Evolutionary conservation across 2,113 vertebrate species (phyloP), one percentile per base, ranked within the genome.

Genomic region (Dendropsophus ebraccatus): DNA sequence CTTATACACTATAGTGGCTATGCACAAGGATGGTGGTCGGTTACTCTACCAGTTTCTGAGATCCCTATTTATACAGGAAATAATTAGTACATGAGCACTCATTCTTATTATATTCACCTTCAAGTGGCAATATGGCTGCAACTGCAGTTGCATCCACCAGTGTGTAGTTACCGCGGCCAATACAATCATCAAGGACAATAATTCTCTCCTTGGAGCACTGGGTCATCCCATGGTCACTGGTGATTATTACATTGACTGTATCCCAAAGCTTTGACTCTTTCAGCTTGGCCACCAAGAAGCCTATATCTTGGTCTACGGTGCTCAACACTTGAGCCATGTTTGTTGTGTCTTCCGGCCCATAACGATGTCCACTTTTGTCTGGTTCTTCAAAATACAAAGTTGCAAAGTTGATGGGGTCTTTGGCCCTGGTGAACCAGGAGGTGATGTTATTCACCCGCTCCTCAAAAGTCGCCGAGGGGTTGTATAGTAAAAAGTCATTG

Each of bases 221-320:
- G 10, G 94, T 87, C 97, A 99, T 99, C n/a, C 98, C 98, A 16
- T 99, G 98, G 89, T 99, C 98, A 17, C 98, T 99, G 49, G 97
- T 98, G 83, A 99, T 91, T 1, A 99, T 90, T 25, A 99, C 54
- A 72, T 99, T 99, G 28, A 98, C 32, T 23, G 69, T 91, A 21
- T 96, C 96, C 97, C 96, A 99, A 54, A 99, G 87, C 9, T 94
- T 95, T 0, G 79, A 82, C 0, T 79, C 65, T 70, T 96, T 96
- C 72, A 99, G 89, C 89, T 93, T 94, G 0, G 89, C 84, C 16
- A 95, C 88, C 50, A 99, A 92, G 52, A 94, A 91, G 28, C 96
- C 97, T 3, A 99, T 50, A 3, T 94, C 89, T 0, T 94, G 88
- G 84, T 99, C 98, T 69, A 99, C 92, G 91, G 94, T 91, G 84